A percentile compares a stretch with the other conserved stretches of the same genome.
These are phyloP conservation scores for Drosophila greeni DNA, from an alignment of 2,888 invertebrate genomes.

Conservation along the genomic window DNA sequence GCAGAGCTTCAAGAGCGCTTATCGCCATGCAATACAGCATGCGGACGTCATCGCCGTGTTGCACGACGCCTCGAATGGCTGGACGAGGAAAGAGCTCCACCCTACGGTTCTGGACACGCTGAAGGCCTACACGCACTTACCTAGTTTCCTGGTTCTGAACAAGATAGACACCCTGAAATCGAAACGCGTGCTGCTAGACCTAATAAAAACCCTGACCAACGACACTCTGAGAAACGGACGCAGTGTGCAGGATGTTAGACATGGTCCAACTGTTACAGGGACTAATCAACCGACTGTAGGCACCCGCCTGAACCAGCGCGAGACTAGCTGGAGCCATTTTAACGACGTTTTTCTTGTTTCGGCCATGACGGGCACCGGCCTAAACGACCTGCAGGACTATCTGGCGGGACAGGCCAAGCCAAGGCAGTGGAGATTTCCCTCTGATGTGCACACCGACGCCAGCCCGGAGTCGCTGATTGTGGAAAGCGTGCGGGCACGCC, in stretches of 20 bases:
- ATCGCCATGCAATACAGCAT: constrained; percentile 80
- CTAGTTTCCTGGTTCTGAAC: constrained; percentile 91
- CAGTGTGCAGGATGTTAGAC: constrained; percentile 39
- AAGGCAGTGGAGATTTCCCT: constrained; percentile 84
- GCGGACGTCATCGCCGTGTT: constrained; percentile 91
- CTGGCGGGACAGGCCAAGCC: constrained; percentile 80
- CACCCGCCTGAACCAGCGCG: constrained; percentile 47
- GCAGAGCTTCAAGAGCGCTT: constrained; percentile 81
- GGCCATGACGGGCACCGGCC: constrained; percentile 87
- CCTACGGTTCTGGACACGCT: constrained; percentile 85
- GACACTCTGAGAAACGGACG: constrained; percentile 78
- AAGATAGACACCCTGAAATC: constrained; percentile 89
- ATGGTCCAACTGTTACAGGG: neutral
- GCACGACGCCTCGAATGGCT: constrained; percentile 88
- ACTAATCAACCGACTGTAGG: constrained; percentile 15
- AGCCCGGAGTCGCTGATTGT: constrained; percentile 84
- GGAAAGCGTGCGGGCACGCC: constrained; percentile 88
- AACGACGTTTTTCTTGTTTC: constrained; percentile 95
- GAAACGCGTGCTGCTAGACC: constrained; percentile 86
- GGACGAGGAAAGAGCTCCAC: constrained; percentile 85
- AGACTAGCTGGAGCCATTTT: constrained; percentile 86
- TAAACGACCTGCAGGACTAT: constrained; percentile 82
- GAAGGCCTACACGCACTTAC: constrained; percentile 81
- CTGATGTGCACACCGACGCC: constrained; percentile 86
- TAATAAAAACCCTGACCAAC: constrained; percentile 85